These are phyloP conservation scores for Leucania comma DNA, from an alignment of 2,888 invertebrate species.

Conservation along the genomic window DNA sequence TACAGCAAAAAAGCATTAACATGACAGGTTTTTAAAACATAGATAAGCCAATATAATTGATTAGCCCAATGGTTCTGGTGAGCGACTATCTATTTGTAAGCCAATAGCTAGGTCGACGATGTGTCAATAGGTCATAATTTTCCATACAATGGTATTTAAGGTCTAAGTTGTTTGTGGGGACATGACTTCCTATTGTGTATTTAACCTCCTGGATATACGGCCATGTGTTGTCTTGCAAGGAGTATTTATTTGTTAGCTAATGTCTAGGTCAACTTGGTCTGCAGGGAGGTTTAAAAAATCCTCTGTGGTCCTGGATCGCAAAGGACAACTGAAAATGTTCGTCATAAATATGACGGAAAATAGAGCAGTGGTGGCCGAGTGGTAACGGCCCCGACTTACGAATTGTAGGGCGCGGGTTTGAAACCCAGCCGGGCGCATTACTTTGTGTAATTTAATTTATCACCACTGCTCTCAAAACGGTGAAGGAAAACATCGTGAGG, in stretches of 20 bases:
- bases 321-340: background rate
- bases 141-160: constrained; percentile 9
- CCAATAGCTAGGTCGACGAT: constrained; percentile 46
- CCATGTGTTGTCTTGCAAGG: background rate
- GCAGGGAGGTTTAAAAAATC: no score
- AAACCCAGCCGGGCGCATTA: no score
- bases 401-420: no score
- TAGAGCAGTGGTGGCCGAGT: no score
- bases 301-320: background rate
- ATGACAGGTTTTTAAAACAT: constrained; percentile 61
- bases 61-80: constrained; percentile 57
- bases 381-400: no score
- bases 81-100: constrained; percentile 40
- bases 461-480: no score
- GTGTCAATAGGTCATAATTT: constrained; percentile 47
- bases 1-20: constrained; percentile 40
- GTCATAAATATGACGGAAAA: no score
- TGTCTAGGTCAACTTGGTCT: no score
- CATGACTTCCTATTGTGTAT: background rate
- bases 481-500: no score
- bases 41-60: constrained; percentile 66
- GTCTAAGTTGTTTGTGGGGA: background rate
- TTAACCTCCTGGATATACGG: background rate
- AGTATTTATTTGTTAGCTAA: background rate
- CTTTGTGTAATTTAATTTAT: no score